Conservation (phyloP, 2,888 invertebrate species). For the Zhengitettix transpicula region DNA sequence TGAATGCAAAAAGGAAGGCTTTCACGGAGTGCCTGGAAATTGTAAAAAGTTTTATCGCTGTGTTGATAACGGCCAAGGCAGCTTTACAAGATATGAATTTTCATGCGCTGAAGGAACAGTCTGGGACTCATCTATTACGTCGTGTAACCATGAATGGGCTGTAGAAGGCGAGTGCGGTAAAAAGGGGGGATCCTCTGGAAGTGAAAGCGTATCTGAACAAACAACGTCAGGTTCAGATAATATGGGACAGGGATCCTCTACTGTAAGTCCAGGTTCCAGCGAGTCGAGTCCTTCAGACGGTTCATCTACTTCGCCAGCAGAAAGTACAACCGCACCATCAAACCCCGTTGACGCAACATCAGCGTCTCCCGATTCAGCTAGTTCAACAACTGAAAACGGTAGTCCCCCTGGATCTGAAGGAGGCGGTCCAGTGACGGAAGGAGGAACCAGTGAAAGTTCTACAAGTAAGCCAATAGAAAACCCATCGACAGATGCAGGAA, state of each 20-base stretch:
- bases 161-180: conserved; percentile 21
- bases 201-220: neutral
- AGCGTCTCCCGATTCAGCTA: neutral
- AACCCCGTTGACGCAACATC: neutral
- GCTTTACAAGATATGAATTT: conserved; percentile 49
- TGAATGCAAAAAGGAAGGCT: conserved; percentile 40
- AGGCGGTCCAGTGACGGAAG: neutral
- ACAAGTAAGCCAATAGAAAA: neutral
- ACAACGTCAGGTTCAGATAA: neutral
- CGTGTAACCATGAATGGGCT: conserved; percentile 56
- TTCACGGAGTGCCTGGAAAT: conserved; percentile 38
- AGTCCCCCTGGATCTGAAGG: neutral
- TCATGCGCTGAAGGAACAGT: conserved; percentile 58
- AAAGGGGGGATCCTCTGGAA: neutral
- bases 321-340: neutral
- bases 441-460: neutral
- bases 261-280: neutral
- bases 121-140: conserved; percentile 50
- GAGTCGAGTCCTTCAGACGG: neutral
- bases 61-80: conserved; percentile 39
- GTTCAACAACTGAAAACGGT: neutral
- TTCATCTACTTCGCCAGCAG: neutral
- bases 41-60: conserved; percentile 54
- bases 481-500: neutral
- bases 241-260: neutral